phyloP scores from a whole-genome alignment of 2,888 invertebrate species.

The Colletes collaris region DNA sequence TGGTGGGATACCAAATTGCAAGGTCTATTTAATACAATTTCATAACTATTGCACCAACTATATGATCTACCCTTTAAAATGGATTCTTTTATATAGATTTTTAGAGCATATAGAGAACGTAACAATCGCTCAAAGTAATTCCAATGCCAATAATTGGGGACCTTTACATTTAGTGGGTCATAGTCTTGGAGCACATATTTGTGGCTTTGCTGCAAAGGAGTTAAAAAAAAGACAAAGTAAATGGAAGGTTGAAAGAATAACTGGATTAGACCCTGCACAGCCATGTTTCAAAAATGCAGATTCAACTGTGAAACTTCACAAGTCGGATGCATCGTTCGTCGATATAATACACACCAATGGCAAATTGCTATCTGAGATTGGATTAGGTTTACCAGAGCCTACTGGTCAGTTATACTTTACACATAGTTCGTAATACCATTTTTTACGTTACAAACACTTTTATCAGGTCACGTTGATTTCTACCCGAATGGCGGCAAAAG shows the following conservation, averaged over 20 bases:
- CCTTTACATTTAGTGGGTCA: conserved; percentile 86
- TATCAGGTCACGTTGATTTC: conserved; percentile 86
- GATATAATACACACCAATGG: conserved; percentile 88
- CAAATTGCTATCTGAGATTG: conserved; percentile 84
- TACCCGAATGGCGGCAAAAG: conserved; percentile 88
- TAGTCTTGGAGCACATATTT: conserved; percentile 87
- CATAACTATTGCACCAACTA: neutral
- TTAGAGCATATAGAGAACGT: conserved; percentile 83
- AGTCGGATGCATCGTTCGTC: conserved; percentile 85
- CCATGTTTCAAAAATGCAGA: conserved; percentile 85
- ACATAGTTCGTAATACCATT: neutral
- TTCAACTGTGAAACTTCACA: conserved; percentile 84
- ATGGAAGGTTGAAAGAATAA: conserved; percentile 78
- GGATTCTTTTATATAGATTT: conserved; percentile 78
- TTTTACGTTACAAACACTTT: neutral
- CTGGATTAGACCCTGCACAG: conserved; percentile 87
- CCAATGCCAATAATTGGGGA: conserved; percentile 67
- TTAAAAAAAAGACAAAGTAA: conserved; percentile 81
- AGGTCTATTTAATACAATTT: conserved; percentile 75
- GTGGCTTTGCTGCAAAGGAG: conserved; percentile 84
- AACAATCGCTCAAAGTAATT: conserved; percentile 81
- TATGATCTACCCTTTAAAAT: neutral
- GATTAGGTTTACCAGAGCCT: conserved; percentile 86
- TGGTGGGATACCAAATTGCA: conserved; percentile 85
- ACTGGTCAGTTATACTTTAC: conserved; percentile 81